These are phyloP conservation scores for Sisyra terminalis DNA, from an alignment of 2,888 invertebrate genomes.

Conservation along the genomic window DNA sequence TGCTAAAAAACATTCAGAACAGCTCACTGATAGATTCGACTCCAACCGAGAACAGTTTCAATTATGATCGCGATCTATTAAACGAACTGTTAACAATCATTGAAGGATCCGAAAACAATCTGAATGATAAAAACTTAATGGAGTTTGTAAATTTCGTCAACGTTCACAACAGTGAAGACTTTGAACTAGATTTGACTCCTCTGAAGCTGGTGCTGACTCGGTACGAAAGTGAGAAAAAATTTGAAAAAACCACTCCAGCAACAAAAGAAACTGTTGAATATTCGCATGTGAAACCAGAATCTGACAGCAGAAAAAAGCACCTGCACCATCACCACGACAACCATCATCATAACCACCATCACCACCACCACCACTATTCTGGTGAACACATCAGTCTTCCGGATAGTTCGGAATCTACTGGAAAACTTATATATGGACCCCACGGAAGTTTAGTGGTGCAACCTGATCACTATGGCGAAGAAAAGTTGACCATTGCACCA, in stretches of 20 bases:
- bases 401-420: slow-evolving; percentile 15
- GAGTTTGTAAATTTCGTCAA: slow-evolving; percentile 24
- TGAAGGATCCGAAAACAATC: slow-evolving; percentile 18
- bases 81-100: slow-evolving; percentile 20
- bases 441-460: slow-evolving; percentile 36
- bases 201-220: slow-evolving; percentile 20
- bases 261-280: slow-evolving; percentile 14
- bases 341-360: background rate
- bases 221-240: slow-evolving; percentile 17
- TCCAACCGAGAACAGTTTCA: slow-evolving; percentile 16
- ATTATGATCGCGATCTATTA: slow-evolving; percentile 20
- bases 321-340: slow-evolving; percentile 5
- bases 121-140: slow-evolving; percentile 21
- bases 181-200: slow-evolving; percentile 20
- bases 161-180: slow-evolving; percentile 19
- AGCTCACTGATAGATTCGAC: slow-evolving; percentile 14
- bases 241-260: slow-evolving; percentile 12
- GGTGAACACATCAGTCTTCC: slow-evolving; percentile 21
- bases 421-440: slow-evolving; percentile 32
- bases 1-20: slow-evolving; percentile 18
- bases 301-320: slow-evolving; percentile 8
- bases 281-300: slow-evolving; percentile 16
- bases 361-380: slow-evolving; percentile 22
- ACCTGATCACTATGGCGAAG: slow-evolving; percentile 27
- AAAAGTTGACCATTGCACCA: slow-evolving; percentile 39